Base-by-base conservation (phyloP, 1,140 invertebrate genomes). In the Lepidotrigona ventralis region DNA sequence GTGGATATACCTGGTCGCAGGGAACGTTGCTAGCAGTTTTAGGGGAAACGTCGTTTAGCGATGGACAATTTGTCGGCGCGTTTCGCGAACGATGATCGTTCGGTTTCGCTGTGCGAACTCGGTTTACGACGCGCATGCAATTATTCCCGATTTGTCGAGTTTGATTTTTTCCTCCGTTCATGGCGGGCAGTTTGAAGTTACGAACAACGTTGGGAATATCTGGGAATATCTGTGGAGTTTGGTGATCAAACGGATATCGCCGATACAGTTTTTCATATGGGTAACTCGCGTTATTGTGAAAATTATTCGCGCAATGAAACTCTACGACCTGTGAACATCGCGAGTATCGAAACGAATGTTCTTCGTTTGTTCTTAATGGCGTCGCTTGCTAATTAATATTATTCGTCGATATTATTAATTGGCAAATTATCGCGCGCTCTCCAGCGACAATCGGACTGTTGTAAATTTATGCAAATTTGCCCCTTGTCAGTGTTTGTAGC, bases 41-140 rank as follows among this genome's bases (percentile, higher is more conserved):
- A 74, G 23, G 5, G 29, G 11, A 11, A 21, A 1, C 11, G 39
- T 14, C 39, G 15, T 46, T 46, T 70, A 23, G 21, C 14, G 69
- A n/a, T 12, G 21, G 12, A 15, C 29, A 58, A 11, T 74, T 74
- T 74, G 58, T 74, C 29, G 72, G 6, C 54, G 53, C 26, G 71
- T 73, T 53, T 21, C 53, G 51, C 0, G 51, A 8, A 46, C 68
- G 9, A 29, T 1, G 54, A 56, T 23, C 54, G 21, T 71, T 39
- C 12, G n/a, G 15, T 6, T 21, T 19, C 17, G 14, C 26, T 26
- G 26, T 1, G 19, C 9, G 26, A 15, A 71, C 23, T 17, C 72
- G 54, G 54, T 74, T 74, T 74, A 74, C 72, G 54, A 74, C n/a
- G 46, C 19, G 51, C 6, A 6, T 39, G 33, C 66, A 39, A 69